Percentiles rank a stretch among this genome's conserved stretches.
phyloP scores from a whole-genome alignment of 2,113 vertebrate genomes.

The Taxidea taxus region DNA sequence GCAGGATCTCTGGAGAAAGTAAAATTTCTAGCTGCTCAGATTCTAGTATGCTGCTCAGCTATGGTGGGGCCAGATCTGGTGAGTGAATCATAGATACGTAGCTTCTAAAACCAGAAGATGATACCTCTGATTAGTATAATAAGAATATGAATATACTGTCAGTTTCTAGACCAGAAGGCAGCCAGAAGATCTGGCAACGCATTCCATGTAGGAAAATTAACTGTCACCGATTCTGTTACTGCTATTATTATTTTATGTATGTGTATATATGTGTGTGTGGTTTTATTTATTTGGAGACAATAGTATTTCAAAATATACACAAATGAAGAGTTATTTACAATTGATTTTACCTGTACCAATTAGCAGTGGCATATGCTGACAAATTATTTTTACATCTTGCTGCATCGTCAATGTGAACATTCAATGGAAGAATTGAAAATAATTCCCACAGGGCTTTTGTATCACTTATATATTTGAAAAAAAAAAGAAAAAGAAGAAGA shows the following conservation, averaged over 20 bases:
- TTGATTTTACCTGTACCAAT: conserved; percentile 52
- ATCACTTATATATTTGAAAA: conserved; percentile 38
- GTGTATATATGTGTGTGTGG: neutral
- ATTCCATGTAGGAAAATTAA: neutral
- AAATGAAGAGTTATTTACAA: conserved; percentile 53
- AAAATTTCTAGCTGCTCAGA: neutral
- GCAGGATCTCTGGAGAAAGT: neutral
- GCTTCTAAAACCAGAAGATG: conserved; percentile 26
- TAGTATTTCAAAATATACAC: conserved; percentile 33
- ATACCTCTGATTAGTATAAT: neutral
- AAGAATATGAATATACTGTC: neutral
- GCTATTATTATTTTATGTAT: neutral
- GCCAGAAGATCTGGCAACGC: neutral
- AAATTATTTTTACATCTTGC: conserved; percentile 52
- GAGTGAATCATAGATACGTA: neutral
- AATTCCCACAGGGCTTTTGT: conserved; percentile 13
- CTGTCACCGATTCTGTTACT: neutral
- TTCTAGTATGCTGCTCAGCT: neutral
- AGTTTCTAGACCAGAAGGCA: neutral
- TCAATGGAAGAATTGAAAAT: conserved; percentile 44
- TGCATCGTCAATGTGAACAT: neutral
- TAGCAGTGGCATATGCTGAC: conserved; percentile 11
- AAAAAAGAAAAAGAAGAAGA: conserved; percentile 52
- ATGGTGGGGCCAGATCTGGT: neutral
- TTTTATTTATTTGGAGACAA: neutral